phyloP scores from a whole-genome alignment of 2,888 invertebrate genomes.

The Didymodactylos carnosus region DNA sequence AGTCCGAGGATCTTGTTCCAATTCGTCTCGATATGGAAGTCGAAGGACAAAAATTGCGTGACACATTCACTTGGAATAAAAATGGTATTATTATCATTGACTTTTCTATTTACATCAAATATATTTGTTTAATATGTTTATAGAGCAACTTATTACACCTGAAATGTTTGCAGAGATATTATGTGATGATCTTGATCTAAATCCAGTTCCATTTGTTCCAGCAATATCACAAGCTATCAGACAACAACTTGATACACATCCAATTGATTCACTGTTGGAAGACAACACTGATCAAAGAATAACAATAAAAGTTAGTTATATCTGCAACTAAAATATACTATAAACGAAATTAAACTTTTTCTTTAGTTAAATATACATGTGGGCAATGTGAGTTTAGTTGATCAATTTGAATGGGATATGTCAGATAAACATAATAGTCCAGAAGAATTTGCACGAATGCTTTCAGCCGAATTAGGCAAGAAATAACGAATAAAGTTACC shows the following conservation, averaged over 20 bases:
- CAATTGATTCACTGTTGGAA: slow-evolving; percentile 59
- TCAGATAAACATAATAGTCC: slow-evolving; percentile 88
- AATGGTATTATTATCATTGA: slow-evolving; percentile 38
- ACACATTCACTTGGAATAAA: slow-evolving; percentile 98
- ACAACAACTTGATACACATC: slow-evolving; percentile 81
- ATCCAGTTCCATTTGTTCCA: slow-evolving; percentile 84
- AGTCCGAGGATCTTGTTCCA: slow-evolving; percentile 75
- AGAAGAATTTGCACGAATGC: slow-evolving; percentile 81
- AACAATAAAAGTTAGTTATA: neutral
- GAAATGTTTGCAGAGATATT: slow-evolving; percentile 95
- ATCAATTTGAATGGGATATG: slow-evolving; percentile 99
- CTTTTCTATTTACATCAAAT: neutral
- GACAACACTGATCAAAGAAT: slow-evolving; percentile 44
- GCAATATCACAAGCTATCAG: slow-evolving; percentile 81
- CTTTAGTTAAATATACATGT: slow-evolving; percentile 72
- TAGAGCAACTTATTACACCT: slow-evolving; percentile 70
- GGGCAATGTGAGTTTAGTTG: slow-evolving; percentile 89
- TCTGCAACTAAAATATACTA: no score
- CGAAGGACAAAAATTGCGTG: slow-evolving; percentile 87
- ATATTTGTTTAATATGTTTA: neutral
- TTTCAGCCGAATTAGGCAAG: slow-evolving; percentile 56
- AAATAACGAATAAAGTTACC: neutral
- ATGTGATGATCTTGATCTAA: slow-evolving; percentile 89
- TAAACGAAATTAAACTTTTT: neutral
- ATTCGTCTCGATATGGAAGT: slow-evolving; percentile 96